These are phyloP conservation scores for Ophonus ardosiacus DNA, from an alignment of 2,888 invertebrate genomes.

Conservation along the genomic window DNA sequence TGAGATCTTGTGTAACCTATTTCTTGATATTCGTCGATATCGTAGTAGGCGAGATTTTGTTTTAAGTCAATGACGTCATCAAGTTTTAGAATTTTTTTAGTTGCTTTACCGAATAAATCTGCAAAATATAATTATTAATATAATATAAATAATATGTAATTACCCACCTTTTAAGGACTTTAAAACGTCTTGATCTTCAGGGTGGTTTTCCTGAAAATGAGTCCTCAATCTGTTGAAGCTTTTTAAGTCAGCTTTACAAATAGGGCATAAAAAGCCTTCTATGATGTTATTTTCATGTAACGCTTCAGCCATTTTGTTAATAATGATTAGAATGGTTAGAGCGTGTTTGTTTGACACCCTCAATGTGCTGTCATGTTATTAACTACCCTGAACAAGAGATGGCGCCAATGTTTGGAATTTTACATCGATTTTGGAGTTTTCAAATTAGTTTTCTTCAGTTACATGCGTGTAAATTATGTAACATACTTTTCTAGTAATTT, in stretches of 20 bases:
- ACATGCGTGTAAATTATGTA: too few species aligned
- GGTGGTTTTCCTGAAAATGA: conserved; percentile 94
- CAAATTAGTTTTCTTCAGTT: too few species aligned
- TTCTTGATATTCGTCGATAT: conserved; percentile 80
- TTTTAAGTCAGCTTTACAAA: conserved; percentile 93
- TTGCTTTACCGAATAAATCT: conserved; percentile 91
- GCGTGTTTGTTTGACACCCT: too few species aligned
- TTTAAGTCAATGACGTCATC: conserved; percentile 84
- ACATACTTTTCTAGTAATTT: too few species aligned
- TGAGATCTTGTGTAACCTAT: conserved; percentile 83
- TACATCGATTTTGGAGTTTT: too few species aligned
- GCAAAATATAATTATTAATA: conserved; percentile 29
- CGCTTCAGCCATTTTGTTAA: conserved; percentile 45
- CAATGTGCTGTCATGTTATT: too few species aligned
- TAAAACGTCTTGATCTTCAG: conserved; percentile 90
- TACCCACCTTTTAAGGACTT: conserved; percentile 85
- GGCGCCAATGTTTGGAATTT: too few species aligned
- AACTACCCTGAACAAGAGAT: too few species aligned
- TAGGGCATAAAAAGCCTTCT: conserved; percentile 97
- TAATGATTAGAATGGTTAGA: too few species aligned
- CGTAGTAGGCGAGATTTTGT: conserved; percentile 74
- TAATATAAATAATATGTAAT: not conserved
- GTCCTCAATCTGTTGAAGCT: conserved; percentile 88
- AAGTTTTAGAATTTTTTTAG: conserved; percentile 89
- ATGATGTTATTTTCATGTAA: conserved; percentile 80